These are phyloP conservation scores for Pogonocherus hispidulus DNA, from an alignment of 2,888 invertebrate species.

Conservation along the genomic window DNA sequence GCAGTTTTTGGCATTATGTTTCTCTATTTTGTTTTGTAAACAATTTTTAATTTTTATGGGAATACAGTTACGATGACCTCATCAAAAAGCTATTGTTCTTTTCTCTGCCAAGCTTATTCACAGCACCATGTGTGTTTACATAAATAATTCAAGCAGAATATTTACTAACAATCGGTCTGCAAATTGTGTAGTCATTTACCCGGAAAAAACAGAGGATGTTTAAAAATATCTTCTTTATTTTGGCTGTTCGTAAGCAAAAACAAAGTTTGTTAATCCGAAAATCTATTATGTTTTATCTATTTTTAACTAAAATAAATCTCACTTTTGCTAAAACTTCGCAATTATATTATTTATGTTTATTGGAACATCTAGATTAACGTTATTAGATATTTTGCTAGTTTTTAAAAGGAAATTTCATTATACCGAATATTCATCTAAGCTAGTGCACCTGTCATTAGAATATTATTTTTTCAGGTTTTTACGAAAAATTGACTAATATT, in stretches of 20 bases:
- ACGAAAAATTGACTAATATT: too few relatives aligned
- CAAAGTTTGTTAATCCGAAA: too few relatives aligned
- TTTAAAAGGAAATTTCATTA: too few relatives aligned
- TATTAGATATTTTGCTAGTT: too few relatives aligned
- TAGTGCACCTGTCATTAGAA: too few relatives aligned
- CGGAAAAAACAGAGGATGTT: constrained; percentile 2
- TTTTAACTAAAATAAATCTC: too few relatives aligned
- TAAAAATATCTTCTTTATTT: neutral
- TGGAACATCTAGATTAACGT: too few relatives aligned
- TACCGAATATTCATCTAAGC: too few relatives aligned
- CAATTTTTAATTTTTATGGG: constrained; percentile 26
- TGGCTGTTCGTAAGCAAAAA: neutral
- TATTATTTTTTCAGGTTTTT: too few relatives aligned
- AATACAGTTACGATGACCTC: constrained; percentile 32
- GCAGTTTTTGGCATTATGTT: constrained; percentile 25
- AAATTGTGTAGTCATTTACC: constrained; percentile 12
- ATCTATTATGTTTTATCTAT: too few relatives aligned
- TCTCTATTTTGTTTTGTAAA: constrained; percentile 28
- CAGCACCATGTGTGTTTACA: constrained; percentile 4
- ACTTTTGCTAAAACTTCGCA: too few relatives aligned
- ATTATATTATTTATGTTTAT: too few relatives aligned
- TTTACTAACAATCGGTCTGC: constrained; percentile 7
- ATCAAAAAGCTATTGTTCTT: constrained; percentile 23
- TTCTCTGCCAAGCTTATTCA: constrained; percentile 2
- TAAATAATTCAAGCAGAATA: constrained; percentile 9